A percentile compares a stretch with the other conserved stretches of the same genome.
Evolutionary conservation across 2,888 invertebrate genomes (phyloP).

Genomic region (Asteroscopus sphinx): DNA sequence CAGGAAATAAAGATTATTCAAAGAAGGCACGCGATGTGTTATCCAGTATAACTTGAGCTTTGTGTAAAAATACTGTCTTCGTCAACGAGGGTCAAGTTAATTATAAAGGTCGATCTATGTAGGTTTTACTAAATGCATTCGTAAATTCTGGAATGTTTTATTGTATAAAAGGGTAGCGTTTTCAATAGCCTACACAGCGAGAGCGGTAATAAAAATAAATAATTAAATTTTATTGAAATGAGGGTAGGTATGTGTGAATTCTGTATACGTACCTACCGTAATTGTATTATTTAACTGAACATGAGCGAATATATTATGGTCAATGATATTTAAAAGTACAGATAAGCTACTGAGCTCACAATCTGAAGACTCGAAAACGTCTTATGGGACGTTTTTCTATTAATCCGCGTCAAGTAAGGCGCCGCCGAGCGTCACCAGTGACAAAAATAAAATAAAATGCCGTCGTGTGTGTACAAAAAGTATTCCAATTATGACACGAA

Average conservation of each 20-base stretch:
- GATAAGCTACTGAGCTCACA: no score
- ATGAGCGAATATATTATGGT: background rate
- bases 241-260: conserved; percentile 1
- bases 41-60: conserved; percentile 38
- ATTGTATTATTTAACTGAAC: conserved; percentile 2
- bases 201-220: conserved; percentile 18
- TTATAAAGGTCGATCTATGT: conserved; percentile 38
- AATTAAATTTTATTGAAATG: conserved; percentile 27
- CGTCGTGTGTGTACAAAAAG: no score
- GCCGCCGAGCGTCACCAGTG: no score
- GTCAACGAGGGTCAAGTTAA: conserved; percentile 22
- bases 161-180: conserved; percentile 26
- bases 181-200: conserved; percentile 33
- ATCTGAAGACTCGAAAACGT: no score
- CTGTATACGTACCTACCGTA: background rate
- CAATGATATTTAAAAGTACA: no score
- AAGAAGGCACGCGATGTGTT: conserved; percentile 55
- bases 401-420: no score
- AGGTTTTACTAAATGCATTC: conserved; percentile 56
- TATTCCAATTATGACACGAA: no score
- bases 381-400: no score
- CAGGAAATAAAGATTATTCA: conserved; percentile 61
- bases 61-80: conserved; percentile 16
- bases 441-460: no score
- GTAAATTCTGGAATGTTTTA: conserved; percentile 42